Evolutionary conservation across 2,888 invertebrate species (phyloP).

Genomic region (Drosophila neotestacea): DNA sequence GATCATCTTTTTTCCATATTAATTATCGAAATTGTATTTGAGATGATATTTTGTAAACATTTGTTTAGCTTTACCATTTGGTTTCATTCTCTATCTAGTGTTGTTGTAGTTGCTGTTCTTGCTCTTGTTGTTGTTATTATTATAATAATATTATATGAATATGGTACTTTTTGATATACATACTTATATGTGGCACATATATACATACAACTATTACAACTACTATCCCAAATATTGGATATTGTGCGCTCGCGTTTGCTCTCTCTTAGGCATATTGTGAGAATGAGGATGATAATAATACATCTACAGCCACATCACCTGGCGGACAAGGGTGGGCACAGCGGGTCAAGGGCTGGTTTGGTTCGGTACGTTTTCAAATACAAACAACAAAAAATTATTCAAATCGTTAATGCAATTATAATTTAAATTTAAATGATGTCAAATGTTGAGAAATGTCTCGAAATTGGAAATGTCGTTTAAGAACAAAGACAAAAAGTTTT

Average conservation of each 20-base stretch:
- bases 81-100: constrained; percentile 52
- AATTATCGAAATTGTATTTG: neutral
- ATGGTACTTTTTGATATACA: constrained; percentile 28
- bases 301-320: constrained; percentile 85
- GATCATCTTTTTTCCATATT: neutral
- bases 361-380: constrained; percentile 88
- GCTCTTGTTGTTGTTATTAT: constrained; percentile 34
- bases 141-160: constrained; percentile 37
- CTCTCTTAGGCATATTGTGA: constrained; percentile 85
- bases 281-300: constrained; percentile 85
- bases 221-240: constrained; percentile 61
- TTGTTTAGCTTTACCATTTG: constrained; percentile 5
- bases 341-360: constrained; percentile 90
- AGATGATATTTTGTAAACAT: neutral
- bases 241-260: constrained; percentile 75
- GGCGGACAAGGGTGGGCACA: constrained; percentile 89
- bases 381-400: constrained; percentile 28
- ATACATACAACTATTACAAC: constrained; percentile 53
- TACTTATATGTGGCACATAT: constrained; percentile 35
- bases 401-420: constrained; percentile 53
- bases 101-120: constrained; percentile 37
- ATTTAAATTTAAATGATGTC: constrained; percentile 34
- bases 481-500: constrained; percentile 16
- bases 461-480: constrained; percentile 75
- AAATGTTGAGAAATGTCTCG: constrained; percentile 53